A percentile compares a stretch with the other conserved stretches of the same genome.
These are phyloP conservation scores for Coelinius sp. DNA, from an alignment of 2,888 invertebrate genomes.

Conservation along the genomic window DNA sequence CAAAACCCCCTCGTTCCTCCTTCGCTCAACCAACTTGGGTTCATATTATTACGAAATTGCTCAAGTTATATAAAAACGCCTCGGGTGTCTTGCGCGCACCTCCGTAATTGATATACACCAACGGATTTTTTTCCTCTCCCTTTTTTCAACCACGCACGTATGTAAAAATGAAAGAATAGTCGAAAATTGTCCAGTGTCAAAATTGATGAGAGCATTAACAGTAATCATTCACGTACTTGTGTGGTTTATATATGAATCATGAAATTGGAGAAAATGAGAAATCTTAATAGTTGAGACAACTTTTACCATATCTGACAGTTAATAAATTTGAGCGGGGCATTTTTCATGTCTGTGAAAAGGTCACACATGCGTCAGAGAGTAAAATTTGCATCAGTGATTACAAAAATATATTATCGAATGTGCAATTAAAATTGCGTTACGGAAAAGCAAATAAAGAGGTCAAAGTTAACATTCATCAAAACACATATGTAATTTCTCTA, in stretches of 20 bases:
- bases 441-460: not conserved
- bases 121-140: constrained; percentile 2
- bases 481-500: constrained; percentile 19
- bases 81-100: constrained; percentile 31
- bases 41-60: constrained; percentile 50
- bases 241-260: not conserved
- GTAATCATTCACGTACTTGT: not conserved
- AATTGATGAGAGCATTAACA: constrained; percentile 7
- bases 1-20: constrained; percentile 35
- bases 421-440: not conserved
- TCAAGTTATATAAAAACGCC: constrained; percentile 43
- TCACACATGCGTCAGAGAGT: not conserved
- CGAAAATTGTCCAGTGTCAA: not conserved
- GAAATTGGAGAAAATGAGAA: constrained; percentile 9
- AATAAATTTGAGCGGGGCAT: not conserved
- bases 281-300: not conserved
- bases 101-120: constrained; percentile 25
- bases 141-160: constrained; percentile 5
- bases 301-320: not conserved
- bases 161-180: not conserved
- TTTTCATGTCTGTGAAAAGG: not conserved
- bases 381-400: not conserved
- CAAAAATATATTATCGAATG: not conserved
- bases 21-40: constrained; percentile 45
- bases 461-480: not conserved